A percentile compares a stretch with the other conserved stretches of the same genome.
Conservation (phyloP, 2,113 vertebrate species). For the Stictonetta naevosa region DNA sequence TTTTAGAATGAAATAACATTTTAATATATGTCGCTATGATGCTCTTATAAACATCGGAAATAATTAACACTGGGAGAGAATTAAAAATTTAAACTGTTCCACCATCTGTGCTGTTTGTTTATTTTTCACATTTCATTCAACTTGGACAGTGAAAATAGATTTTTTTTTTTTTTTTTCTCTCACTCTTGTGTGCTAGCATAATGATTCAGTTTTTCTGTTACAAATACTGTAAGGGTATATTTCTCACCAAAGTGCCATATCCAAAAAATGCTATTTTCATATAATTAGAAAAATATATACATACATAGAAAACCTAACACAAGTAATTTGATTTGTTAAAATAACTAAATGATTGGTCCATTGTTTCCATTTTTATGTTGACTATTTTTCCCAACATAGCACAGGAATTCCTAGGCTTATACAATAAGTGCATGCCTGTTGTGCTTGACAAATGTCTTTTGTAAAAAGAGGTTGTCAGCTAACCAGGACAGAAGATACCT, state of each 20-base stretch:
- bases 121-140: constrained; percentile 62
- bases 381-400: background rate
- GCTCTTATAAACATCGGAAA: constrained; percentile 34
- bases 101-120: constrained; percentile 69
- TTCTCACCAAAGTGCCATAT: background rate
- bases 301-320: background rate
- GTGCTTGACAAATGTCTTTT: background rate
- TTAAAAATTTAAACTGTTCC: constrained; percentile 56
- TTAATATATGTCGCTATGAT: constrained; percentile 11
- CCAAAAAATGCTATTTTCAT: background rate
- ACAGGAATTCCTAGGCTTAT: background rate
- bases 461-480: background rate
- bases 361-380: background rate
- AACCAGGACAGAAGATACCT: background rate
- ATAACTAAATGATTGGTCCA: no score
- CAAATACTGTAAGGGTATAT: background rate
- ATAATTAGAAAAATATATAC: background rate
- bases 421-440: background rate
- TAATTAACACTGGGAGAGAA: constrained; percentile 26
- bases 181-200: background rate
- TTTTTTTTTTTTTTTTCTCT: background rate
- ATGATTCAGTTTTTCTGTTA: background rate
- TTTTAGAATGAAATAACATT: background rate
- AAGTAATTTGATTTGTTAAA: background rate
- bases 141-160: constrained; percentile 30